phyloP scores from a whole-genome alignment of 2,113 vertebrate genomes.

The Microcebus griseorufus region DNA sequence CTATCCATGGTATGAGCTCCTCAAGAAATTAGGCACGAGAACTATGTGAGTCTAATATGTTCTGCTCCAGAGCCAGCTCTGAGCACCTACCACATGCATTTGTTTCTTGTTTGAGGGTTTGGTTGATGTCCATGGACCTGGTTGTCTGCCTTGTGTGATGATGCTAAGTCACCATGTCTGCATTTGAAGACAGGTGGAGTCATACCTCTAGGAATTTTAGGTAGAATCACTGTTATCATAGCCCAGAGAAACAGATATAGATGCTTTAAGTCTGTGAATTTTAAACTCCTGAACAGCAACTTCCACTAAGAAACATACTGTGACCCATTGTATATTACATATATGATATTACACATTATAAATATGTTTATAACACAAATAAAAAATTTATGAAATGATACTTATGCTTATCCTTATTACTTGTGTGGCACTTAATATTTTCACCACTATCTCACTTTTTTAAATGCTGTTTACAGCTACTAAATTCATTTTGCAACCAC shows the following conservation, averaged over 20 bases:
- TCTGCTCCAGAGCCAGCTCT: neutral
- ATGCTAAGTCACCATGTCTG: neutral
- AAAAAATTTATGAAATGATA: neutral
- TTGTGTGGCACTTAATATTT: neutral
- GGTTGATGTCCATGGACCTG: neutral
- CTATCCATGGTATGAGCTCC: neutral
- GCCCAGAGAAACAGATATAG: neutral
- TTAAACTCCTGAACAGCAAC: neutral
- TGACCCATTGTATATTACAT: neutral
- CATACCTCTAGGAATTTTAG: neutral
- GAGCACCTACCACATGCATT: neutral
- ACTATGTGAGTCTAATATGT: no score
- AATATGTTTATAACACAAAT: neutral
- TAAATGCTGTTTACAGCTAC: neutral
- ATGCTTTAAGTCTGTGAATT: neutral
- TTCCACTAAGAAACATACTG: neutral
- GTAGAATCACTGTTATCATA: neutral
- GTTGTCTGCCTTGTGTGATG: neutral
- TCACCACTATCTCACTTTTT: neutral
- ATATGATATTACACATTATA: neutral
- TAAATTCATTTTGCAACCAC: neutral
- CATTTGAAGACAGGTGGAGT: neutral
- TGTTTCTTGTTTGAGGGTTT: neutral
- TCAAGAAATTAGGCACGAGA: neutral
- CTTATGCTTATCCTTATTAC: neutral